A percentile compares a stretch with the other conserved stretches of the same genome.
Evolutionary conservation across 2,797 vertebrate species (phyloP).

Genomic region (Scomberomorus guttatus): DNA sequence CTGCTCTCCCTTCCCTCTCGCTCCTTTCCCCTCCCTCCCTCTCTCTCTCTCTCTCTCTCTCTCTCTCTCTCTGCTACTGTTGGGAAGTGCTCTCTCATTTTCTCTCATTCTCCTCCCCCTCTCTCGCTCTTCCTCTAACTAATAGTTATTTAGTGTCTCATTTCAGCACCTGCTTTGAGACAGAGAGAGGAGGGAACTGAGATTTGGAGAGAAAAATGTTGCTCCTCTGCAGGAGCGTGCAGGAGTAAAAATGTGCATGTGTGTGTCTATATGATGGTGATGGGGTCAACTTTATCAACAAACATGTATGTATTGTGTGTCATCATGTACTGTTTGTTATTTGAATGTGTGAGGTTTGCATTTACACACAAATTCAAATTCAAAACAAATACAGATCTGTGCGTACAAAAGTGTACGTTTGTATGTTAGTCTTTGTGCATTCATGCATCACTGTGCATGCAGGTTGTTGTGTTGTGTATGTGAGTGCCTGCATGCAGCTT

Average conservation of each 20-base stretch:
- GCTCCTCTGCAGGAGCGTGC: constrained; percentile 44
- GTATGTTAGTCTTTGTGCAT: constrained; percentile 3
- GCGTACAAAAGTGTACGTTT: constrained; percentile 19
- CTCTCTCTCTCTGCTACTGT: constrained; percentile 68
- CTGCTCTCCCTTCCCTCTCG: constrained; percentile 67
- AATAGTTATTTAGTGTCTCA: constrained; percentile 85
- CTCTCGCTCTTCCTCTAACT: constrained; percentile 68
- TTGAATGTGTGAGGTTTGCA: not conserved
- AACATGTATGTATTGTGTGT: not conserved
- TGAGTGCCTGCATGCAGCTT: constrained; percentile 27
- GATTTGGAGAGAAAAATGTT: constrained; percentile 52
- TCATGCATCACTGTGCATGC: not conserved
- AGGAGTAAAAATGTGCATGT: constrained; percentile 16
- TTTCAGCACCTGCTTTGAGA: constrained; percentile 84
- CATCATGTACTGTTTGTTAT: not conserved
- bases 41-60: constrained; percentile 39
- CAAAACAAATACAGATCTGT: constrained; percentile 9
- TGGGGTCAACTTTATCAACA: not conserved
- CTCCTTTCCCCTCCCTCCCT: constrained; percentile 63
- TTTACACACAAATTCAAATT: constrained; percentile 5
- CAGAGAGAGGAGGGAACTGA: constrained; percentile 52
- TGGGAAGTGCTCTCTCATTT: constrained; percentile 74
- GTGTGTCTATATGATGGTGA: not conserved
- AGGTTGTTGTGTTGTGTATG: constrained; percentile 42
- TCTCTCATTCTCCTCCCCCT: constrained; percentile 74